Evolutionary conservation across 1,140 invertebrate species (phyloP), one percentile per base, ranked within the genome.

Genomic region (Ceratina calcarata): DNA sequence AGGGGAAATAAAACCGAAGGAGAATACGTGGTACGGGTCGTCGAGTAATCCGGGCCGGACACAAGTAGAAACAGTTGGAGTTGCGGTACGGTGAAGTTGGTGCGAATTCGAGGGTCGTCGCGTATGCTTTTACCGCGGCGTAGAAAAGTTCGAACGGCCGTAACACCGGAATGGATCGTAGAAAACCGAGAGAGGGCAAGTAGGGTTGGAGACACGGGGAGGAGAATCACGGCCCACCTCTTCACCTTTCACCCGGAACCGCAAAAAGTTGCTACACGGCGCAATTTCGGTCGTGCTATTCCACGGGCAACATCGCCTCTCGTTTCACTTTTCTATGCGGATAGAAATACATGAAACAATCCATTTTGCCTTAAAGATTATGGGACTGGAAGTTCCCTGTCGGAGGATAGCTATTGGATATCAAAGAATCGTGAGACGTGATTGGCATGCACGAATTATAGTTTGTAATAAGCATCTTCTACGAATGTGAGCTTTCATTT

Each of bases 31-130:
- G 20, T 18, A 62, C 51, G 72, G n/a, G 15, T 57, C 18, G 18
- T 18, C 10, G 58, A 55, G 37, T 76, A 76, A 69, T 45, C 37
- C 58, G 45, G 22, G 57, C 66, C 53, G 20, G 32, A 45, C 16
- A 20, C 18, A 60, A 67, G 53, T 64, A 66, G 61, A 81, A 77
- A 77, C 53, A 69, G 71, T 70, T 49, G 22, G 51, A 53, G 18
- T 51, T 53, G 37, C 37, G 62, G 57, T 57, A 81, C 71, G 68
- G 61, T 58, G 70, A 84, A 84, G 82, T 84, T 84, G 58, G 58
- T 37, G 65, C 65, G 81, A 83, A 85, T 81, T 80, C 61, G 64
- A 57, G 49, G 49, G 55, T 45, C 37, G 49, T 68, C 78, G 57
- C 37, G 45, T 32, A 16, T 4, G 60, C 51, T 79, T 32, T 32